phyloP scores from a whole-genome alignment of 2,797 vertebrate species.

The Catharus ustulatus region DNA sequence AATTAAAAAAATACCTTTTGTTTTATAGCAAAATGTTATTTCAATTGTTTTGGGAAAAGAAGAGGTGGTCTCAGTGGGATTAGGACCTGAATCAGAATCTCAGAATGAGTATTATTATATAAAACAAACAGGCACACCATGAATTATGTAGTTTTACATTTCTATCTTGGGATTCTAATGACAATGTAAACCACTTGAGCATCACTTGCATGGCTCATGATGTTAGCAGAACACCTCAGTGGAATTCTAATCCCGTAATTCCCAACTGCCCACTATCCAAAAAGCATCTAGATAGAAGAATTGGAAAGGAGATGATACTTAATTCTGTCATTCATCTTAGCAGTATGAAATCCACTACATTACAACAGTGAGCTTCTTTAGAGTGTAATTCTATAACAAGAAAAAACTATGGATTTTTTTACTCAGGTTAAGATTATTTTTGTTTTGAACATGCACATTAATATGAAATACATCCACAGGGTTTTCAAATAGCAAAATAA shows the following conservation, averaged over 20 bases:
- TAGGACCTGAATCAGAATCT: not conserved
- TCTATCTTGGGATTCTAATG: not conserved
- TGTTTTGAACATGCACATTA: not conserved
- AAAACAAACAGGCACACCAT: not conserved
- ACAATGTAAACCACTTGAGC: conserved; percentile 8
- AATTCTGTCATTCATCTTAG: not conserved
- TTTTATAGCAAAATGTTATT: not conserved
- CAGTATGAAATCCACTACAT: not conserved
- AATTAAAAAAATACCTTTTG: not conserved
- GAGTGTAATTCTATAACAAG: not conserved
- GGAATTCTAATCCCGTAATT: not conserved
- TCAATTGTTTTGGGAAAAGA: not conserved
- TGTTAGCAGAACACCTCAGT: not conserved
- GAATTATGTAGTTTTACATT: conserved; percentile 7
- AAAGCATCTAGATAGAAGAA: not conserved
- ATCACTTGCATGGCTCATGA: not conserved
- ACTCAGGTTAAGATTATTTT: not conserved
- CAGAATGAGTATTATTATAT: not conserved
- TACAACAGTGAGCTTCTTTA: not conserved
- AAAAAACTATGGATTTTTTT: not conserved
- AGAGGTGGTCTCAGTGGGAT: not conserved
- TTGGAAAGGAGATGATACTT: not conserved
- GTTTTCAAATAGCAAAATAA: not conserved
- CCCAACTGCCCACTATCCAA: not conserved
- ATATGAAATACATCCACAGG: not conserved